Conservation (phyloP, 2,888 invertebrate genomes). For the Hirtodrosophila histrioides region DNA sequence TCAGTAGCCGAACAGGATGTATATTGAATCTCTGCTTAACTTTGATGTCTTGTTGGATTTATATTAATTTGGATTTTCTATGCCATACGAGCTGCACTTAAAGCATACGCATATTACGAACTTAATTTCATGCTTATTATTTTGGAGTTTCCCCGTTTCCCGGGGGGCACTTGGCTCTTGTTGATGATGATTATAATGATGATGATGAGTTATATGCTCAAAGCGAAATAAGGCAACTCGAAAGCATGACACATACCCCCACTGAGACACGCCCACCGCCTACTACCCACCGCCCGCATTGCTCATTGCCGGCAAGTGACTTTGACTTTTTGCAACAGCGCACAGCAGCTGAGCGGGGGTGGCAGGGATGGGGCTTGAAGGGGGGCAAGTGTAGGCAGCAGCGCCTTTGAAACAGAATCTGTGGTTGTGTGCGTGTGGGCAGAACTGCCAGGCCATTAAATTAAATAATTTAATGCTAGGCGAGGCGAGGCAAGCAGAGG, state of each 20-base stretch:
- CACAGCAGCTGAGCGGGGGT: background rate
- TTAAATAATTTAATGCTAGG: conserved; percentile 68
- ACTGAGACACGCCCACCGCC: conserved; percentile 15
- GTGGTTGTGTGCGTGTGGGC: conserved; percentile 45
- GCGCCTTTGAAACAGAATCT: conserved; percentile 31
- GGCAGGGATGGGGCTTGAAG: background rate
- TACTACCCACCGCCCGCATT: background rate
- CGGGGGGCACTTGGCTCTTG: conserved; percentile 11
- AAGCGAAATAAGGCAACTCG: conserved; percentile 57
- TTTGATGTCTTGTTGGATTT: background rate
- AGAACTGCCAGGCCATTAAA: conserved; percentile 49
- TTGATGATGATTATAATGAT: conserved; percentile 12
- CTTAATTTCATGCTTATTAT: conserved; percentile 70
- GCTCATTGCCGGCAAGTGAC: conserved; percentile 35
- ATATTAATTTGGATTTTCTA: conserved; percentile 15
- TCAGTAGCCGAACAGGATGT: too few species aligned
- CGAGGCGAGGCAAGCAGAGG: conserved; percentile 12
- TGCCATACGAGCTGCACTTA: conserved; percentile 24
- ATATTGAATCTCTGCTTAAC: too few species aligned
- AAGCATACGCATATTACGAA: conserved; percentile 43
- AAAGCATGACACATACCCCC: conserved; percentile 26
- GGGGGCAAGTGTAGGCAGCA: background rate
- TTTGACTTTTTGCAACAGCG: conserved; percentile 49
- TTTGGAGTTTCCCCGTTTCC: conserved; percentile 33
- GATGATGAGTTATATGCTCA: conserved; percentile 63